Base-by-base conservation (phyloP, 2,113 vertebrate species). In the Shinisaurus crocodilurus region DNA sequence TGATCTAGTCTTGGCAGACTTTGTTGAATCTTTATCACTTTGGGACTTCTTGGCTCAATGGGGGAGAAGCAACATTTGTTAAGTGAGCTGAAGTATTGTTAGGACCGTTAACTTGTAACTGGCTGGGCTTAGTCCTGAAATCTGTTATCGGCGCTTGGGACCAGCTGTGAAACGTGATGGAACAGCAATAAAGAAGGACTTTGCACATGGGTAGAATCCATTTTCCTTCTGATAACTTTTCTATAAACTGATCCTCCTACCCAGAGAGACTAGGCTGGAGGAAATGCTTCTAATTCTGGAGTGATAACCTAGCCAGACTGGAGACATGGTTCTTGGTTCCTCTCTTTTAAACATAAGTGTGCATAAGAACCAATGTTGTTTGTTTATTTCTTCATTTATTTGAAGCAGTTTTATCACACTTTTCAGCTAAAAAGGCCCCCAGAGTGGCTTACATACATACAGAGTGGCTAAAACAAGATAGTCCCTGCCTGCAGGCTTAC, bases 1-100 rank as follows among this genome's bases (percentile, higher is more conserved):
- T 63, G n/a, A 87, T 63, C 72, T 87, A 12, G 13, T 18, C 43
- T 29, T 79, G 76, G 65, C 91, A 94, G 88, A 63, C 82, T 74
- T 65, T 13, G 10, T 18, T 76, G 88, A 91, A 50, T 92, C 90
- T 88, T 90, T 88, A 90, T 82, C 90, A 93, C 76, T 48, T 65
- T 65, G 12, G 67, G 67, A 85, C 93, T 96, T 96, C 90, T 93
- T 91, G 65, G 92, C n/a, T 54, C 43, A 81, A 67, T 43, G 76
- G 48, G 84, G 86, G 72, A 86, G 76, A 77, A 85, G n/a, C 75
- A 80, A 92, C 79, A 79, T 92, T 95, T 69, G 48, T 37, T 37
- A 91, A 83, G 94, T 76, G 82, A 91, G 84, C 34, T 87, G 81
- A 83, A 90, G 67, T 82, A 37, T 75, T 90, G 83, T 12, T 89